These are phyloP conservation scores for Meda fulgida DNA, from an alignment of 2,797 vertebrate genomes.

Conservation along the genomic window DNA sequence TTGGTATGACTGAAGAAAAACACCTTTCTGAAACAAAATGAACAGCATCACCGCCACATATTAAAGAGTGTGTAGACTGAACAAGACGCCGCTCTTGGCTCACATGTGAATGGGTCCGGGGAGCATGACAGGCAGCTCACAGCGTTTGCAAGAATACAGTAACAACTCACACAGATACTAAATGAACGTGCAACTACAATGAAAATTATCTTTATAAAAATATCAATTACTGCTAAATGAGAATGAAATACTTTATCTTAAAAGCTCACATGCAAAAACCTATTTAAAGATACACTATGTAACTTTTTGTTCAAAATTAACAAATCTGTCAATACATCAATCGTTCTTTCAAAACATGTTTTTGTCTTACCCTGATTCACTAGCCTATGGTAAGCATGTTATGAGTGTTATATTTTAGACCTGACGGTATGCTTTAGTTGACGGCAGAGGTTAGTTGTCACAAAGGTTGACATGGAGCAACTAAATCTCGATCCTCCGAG, in stretches of 20 bases:
- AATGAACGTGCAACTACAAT: slow-evolving; percentile 7
- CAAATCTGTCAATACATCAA: not conserved
- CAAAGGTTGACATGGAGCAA: not conserved
- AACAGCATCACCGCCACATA: not conserved
- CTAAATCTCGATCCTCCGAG: not conserved
- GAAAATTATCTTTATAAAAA: not conserved
- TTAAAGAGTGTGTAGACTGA: not conserved
- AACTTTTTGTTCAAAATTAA: not conserved
- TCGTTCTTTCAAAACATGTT: not conserved
- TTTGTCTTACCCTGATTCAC: not conserved
- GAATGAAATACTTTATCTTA: not conserved
- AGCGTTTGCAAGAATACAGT: not conserved
- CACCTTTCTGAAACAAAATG: not conserved
- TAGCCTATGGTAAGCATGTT: not conserved
- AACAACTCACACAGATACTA: not conserved
- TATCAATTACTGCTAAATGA: slow-evolving; percentile 6
- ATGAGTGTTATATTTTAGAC: not conserved
- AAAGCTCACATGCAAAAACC: slow-evolving; percentile 16
- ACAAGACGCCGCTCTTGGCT: not conserved
- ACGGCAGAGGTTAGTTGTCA: not conserved
- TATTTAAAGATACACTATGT: not conserved
- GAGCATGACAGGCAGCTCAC: slow-evolving; percentile 29
- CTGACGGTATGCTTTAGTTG: not conserved
- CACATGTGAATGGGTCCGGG: not conserved
- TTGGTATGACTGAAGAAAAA: not conserved